A percentile compares a stretch with the other conserved stretches of the same genome.
Evolutionary conservation across 2,888 invertebrate genomes (phyloP).

Genomic region (Gandaritis pyraliata): DNA sequence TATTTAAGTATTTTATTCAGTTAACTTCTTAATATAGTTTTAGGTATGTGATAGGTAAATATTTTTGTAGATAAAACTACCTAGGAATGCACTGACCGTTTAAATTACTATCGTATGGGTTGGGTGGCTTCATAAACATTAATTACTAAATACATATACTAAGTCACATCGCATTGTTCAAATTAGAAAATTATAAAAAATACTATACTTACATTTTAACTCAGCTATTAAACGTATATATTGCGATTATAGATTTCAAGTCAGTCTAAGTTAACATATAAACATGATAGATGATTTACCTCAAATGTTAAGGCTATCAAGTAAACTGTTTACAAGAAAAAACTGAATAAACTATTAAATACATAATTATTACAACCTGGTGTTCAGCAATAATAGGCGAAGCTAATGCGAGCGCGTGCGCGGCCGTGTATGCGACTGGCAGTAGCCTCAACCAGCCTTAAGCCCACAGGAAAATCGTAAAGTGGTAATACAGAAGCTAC

Average conservation of each 20-base stretch:
- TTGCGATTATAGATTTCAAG: not conserved
- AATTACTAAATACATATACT: too few relatives aligned
- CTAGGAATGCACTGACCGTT: too few relatives aligned
- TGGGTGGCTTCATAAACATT: too few relatives aligned
- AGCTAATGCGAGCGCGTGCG: constrained; percentile 44
- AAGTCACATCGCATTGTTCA: too few relatives aligned
- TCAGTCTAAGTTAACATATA: not conserved
- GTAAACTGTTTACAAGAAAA: constrained; percentile 31
- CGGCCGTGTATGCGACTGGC: constrained; percentile 46
- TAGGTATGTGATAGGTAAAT: too few relatives aligned
- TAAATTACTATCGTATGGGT: too few relatives aligned
- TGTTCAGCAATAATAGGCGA: constrained; percentile 34
- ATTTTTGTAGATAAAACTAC: too few relatives aligned
- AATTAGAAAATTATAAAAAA: too few relatives aligned
- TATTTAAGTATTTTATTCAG: too few relatives aligned
- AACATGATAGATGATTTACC: constrained; percentile 21
- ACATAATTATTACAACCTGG: constrained; percentile 26
- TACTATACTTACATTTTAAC: too few relatives aligned
- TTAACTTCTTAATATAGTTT: too few relatives aligned
- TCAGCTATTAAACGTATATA: too few relatives aligned
- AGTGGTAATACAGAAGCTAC: constrained; percentile 67
- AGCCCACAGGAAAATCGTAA: constrained; percentile 71
- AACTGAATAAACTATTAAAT: constrained; percentile 26
- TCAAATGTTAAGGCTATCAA: constrained; percentile 35
- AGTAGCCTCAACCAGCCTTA: constrained; percentile 44